Evolutionary conservation across 2,113 vertebrate species (phyloP).

Genomic region (Macrotus californicus): DNA sequence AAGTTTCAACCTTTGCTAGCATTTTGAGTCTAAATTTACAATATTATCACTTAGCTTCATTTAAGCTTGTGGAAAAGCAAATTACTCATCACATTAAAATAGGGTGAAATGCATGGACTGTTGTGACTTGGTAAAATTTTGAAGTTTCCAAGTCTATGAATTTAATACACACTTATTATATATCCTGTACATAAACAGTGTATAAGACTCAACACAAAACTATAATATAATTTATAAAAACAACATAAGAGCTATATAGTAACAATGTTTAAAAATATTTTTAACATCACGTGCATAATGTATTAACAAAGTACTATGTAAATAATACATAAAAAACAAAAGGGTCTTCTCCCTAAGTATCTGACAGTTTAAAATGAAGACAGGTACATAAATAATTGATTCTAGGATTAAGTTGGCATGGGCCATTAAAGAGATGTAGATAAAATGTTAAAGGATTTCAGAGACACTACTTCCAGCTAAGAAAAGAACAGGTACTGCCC

Average conservation of each 20-base stretch:
- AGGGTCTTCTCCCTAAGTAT: not conserved
- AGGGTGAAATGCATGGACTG: not conserved
- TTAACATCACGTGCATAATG: not conserved
- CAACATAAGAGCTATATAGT: not conserved
- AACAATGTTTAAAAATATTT: not conserved
- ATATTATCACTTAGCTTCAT: not conserved
- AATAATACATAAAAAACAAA: not conserved
- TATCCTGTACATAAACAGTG: not conserved
- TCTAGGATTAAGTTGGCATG: not conserved
- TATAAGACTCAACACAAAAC: not conserved
- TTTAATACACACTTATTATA: not conserved
- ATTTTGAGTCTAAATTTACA: not conserved
- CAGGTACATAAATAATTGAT: not conserved
- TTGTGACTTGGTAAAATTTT: not conserved
- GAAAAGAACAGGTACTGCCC: not conserved
- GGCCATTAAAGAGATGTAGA: not conserved
- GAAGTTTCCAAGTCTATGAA: not conserved
- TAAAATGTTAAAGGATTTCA: constrained; percentile 4
- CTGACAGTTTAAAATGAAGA: not conserved
- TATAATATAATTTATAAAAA: not conserved
- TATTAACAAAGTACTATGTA: not conserved
- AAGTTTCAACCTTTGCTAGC: not conserved
- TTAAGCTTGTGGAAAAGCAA: not conserved
- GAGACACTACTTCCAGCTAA: not conserved
- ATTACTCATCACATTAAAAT: not conserved